A percentile compares a stretch with the other conserved stretches of the same genome.
These are phyloP conservation scores for Subacronicta megacephala DNA, from an alignment of 2,888 invertebrate species.

Conservation along the genomic window DNA sequence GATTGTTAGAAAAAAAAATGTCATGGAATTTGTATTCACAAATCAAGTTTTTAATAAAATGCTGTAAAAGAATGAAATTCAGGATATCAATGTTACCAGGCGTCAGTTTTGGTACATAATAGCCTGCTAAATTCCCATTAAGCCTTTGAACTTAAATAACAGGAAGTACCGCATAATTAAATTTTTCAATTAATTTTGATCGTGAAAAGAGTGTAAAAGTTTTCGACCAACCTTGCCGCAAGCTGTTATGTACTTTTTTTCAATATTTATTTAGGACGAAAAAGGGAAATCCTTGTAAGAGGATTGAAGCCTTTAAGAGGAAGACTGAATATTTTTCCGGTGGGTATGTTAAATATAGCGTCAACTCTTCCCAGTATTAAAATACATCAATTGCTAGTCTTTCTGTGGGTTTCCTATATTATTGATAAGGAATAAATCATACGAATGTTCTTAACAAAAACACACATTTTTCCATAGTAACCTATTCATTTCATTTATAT, in stretches of 20 bases:
- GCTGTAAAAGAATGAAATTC: too few relatives aligned
- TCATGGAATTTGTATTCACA: too few relatives aligned
- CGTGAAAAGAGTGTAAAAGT: not conserved
- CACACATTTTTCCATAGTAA: too few relatives aligned
- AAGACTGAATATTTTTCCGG: slow-evolving; percentile 33
- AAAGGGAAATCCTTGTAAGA: slow-evolving; percentile 51
- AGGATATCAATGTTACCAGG: not conserved
- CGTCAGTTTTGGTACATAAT: not conserved
- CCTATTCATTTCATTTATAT: too few relatives aligned
- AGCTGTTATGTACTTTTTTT: slow-evolving; percentile 47
- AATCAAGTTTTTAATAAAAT: too few relatives aligned
- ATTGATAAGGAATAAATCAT: not conserved
- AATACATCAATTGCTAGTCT: slow-evolving; percentile 5
- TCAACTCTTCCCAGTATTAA: not conserved
- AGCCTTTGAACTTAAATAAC: slow-evolving; percentile 22
- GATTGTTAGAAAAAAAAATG: too few relatives aligned
- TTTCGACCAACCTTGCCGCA: slow-evolving; percentile 1
- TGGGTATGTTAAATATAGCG: slow-evolving; percentile 7
- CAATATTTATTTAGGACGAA: slow-evolving; percentile 62
- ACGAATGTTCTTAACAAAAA: too few relatives aligned
- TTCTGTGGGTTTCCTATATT: not conserved
- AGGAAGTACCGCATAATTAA: slow-evolving; percentile 1
- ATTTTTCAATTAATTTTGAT: not conserved
- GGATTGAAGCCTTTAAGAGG: slow-evolving; percentile 38
- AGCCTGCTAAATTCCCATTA: not conserved